Percentiles rank a stretch among this genome's conserved stretches.
phyloP scores from a whole-genome alignment of 2,888 invertebrate genomes.

The Harpalus rufipes region DNA sequence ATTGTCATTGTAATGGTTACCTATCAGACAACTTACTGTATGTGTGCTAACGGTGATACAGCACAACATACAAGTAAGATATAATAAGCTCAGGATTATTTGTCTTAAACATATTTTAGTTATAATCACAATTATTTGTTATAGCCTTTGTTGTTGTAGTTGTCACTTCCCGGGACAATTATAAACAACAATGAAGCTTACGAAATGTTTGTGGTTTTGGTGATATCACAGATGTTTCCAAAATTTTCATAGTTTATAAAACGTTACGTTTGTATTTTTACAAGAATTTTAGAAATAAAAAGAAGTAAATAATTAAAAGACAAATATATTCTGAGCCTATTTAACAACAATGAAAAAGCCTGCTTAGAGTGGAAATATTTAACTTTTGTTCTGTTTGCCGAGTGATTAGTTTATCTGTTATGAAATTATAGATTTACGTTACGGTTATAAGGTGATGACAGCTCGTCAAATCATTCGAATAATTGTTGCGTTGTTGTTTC shows the following conservation, averaged over 20 bases:
- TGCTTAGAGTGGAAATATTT: slow-evolving; percentile 59
- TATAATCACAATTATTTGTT: not conserved
- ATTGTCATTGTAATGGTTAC: slow-evolving; percentile 65
- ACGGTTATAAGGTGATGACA: slow-evolving; percentile 32
- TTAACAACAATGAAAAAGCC: slow-evolving; percentile 48
- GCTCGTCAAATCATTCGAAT: slow-evolving; percentile 27
- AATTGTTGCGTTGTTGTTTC: slow-evolving; percentile 59
- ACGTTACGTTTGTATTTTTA: not conserved
- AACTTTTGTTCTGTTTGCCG: slow-evolving; percentile 35
- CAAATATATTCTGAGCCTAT: slow-evolving; percentile 9
- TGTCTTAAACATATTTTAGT: slow-evolving; percentile 8
- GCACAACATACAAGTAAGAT: slow-evolving; percentile 41
- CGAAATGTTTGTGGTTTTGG: slow-evolving; percentile 60
- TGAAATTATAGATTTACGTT: slow-evolving; percentile 43
- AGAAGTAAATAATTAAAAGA: slow-evolving; percentile 22
- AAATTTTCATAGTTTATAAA: slow-evolving; percentile 1
- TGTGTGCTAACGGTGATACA: slow-evolving; percentile 62
- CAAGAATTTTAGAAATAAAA: not conserved
- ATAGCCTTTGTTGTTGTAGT: slow-evolving; percentile 39
- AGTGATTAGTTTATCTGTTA: slow-evolving; percentile 43
- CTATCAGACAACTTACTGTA: slow-evolving; percentile 31
- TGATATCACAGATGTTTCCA: slow-evolving; percentile 57
- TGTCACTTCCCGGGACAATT: slow-evolving; percentile 59
- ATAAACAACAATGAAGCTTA: slow-evolving; percentile 27
- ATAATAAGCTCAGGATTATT: slow-evolving; percentile 43